These are phyloP conservation scores for Sebastes matsubarae DNA, from an alignment of 2,797 vertebrate species.

Conservation along the genomic window DNA sequence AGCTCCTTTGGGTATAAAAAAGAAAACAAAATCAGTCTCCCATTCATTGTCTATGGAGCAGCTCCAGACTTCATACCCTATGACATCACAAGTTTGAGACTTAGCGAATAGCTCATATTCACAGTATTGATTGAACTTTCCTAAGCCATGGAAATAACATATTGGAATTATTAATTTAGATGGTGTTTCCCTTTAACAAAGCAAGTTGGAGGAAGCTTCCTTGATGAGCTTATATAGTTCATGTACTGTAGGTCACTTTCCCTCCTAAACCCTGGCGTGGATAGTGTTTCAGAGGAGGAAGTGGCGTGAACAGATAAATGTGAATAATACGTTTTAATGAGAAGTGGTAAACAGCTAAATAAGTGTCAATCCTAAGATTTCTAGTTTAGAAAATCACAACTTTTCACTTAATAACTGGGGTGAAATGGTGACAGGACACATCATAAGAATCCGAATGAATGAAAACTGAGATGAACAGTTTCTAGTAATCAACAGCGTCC, in stretches of 20 bases:
- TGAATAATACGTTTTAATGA: not conserved
- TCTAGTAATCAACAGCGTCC: not conserved
- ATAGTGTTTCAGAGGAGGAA: not conserved
- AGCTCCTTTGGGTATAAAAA: too few relatives aligned
- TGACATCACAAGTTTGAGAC: too few relatives aligned
- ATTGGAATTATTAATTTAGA: too few relatives aligned
- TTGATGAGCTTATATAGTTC: not conserved
- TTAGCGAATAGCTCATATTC: too few relatives aligned
- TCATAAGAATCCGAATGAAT: constrained; percentile 31
- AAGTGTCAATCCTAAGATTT: not conserved
- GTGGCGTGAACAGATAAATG: not conserved
- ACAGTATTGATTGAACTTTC: too few relatives aligned
- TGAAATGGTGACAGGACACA: not conserved
- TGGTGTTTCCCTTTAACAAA: not conserved
- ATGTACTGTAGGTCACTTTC: not conserved
- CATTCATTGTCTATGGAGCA: too few relatives aligned
- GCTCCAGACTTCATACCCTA: too few relatives aligned
- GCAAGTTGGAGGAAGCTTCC: not conserved
- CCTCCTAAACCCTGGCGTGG: not conserved
- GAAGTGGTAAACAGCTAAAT: not conserved
- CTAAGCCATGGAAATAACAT: too few relatives aligned
- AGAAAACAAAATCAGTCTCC: too few relatives aligned
- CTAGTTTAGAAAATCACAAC: not conserved
- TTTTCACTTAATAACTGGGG: not conserved
- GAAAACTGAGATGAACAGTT: constrained; percentile 38